Percentiles rank a stretch among this genome's conserved stretches.
Conservation (phyloP, 2,888 invertebrate species). For the Apomyelois bistriatella region DNA sequence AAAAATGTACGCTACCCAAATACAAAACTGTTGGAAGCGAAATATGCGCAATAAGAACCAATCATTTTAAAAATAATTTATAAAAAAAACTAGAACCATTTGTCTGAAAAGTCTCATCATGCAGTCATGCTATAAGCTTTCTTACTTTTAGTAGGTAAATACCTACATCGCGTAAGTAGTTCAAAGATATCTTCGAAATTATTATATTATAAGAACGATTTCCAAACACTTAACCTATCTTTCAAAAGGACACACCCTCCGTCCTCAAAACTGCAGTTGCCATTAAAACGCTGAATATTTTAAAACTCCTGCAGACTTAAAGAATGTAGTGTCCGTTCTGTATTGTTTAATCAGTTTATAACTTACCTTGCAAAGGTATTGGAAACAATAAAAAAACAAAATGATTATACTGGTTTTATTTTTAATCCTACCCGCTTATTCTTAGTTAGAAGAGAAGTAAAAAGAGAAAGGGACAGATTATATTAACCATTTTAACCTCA, state of each 20-base stretch:
- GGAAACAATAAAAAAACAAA: constrained; percentile 59
- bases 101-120: constrained; percentile 30
- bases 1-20: too few relatives aligned
- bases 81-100: constrained; percentile 13
- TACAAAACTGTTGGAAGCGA: too few relatives aligned
- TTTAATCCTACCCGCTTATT: not conserved
- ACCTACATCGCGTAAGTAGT: constrained; percentile 61
- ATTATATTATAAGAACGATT: constrained; percentile 64
- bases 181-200: constrained; percentile 64
- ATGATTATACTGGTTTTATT: constrained; percentile 26
- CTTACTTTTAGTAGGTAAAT: constrained; percentile 56
- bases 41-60: not conserved
- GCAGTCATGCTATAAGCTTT: constrained; percentile 72
- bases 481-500: too few relatives aligned
- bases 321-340: constrained; percentile 62
- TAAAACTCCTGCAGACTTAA: constrained; percentile 41
- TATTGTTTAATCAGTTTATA: constrained; percentile 58
- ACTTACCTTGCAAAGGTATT: constrained; percentile 74
- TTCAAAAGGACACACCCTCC: constrained; percentile 58
- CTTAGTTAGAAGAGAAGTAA: too few relatives aligned
- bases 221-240: constrained; percentile 59
- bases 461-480: too few relatives aligned
- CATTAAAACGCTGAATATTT: constrained; percentile 39
- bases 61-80: not conserved
- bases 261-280: constrained; percentile 58